Evolutionary conservation across 2,888 invertebrate species (phyloP).

Genomic region (Metacarcinus magister): DNA sequence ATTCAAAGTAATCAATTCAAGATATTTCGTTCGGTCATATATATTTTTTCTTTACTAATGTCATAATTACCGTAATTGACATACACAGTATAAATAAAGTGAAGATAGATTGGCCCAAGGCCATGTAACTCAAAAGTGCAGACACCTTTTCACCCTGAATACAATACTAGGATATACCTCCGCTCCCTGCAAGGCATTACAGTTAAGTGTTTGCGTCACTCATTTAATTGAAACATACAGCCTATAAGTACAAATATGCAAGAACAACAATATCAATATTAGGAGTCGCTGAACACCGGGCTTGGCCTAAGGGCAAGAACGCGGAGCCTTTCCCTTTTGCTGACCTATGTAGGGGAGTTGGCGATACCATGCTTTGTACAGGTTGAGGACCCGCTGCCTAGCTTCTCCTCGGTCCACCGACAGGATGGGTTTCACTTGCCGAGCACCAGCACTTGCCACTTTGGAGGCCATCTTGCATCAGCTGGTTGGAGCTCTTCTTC

Average conservation of each 20-base stretch:
- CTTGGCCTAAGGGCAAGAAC: neutral
- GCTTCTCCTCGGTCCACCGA: conserved; percentile 92
- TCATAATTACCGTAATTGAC: neutral
- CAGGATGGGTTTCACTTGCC: conserved; percentile 93
- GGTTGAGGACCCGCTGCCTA: conserved; percentile 91
- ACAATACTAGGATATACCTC: too few species aligned
- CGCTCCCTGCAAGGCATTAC: too few species aligned
- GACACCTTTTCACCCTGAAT: neutral
- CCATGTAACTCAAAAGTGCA: neutral
- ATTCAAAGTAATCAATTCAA: too few species aligned
- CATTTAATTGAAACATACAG: too few species aligned
- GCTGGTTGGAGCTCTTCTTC: neutral
- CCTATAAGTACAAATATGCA: too few species aligned
- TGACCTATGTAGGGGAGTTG: conserved; percentile 95
- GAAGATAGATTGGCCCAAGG: neutral
- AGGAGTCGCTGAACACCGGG: neutral
- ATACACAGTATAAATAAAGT: neutral
- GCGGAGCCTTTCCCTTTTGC: conserved; percentile 83
- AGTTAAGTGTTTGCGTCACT: too few species aligned
- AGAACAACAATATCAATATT: neutral
- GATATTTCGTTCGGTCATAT: too few species aligned
- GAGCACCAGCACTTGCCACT: conserved; percentile 84
- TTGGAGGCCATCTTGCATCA: conserved; percentile 77
- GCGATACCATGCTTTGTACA: conserved; percentile 97
- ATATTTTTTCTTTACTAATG: neutral